Conservation (phyloP, 2,888 invertebrate genomes). For the Exocentrus adspersus region DNA sequence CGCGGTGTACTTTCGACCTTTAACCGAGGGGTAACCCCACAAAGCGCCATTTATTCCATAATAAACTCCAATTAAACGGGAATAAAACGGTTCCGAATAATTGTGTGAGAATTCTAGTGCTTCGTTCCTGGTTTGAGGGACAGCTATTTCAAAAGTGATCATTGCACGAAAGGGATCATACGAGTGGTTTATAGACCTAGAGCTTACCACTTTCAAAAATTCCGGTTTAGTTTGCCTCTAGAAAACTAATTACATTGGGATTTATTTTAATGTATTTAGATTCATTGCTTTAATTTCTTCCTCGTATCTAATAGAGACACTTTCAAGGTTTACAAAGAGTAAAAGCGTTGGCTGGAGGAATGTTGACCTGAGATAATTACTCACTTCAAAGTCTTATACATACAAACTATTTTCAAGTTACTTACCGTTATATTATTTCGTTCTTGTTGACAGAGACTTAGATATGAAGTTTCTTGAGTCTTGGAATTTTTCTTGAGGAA, state of each 20-base stretch:
- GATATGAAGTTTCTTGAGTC: not conserved
- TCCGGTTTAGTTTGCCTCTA: no score
- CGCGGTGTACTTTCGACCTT: conserved; percentile 15
- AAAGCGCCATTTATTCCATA: conserved; percentile 16
- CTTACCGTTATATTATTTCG: conserved; percentile 1
- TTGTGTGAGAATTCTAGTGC: conserved; percentile 1
- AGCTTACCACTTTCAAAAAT: no score
- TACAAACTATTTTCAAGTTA: conserved; percentile 6
- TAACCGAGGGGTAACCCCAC: conserved; percentile 29
- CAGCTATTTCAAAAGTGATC: no score
- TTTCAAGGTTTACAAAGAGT: conserved; percentile 28
- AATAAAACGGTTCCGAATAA: not conserved
- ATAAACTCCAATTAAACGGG: conserved; percentile 17
- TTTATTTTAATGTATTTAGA: conserved; percentile 24
- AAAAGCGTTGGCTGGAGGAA: conserved; percentile 15
- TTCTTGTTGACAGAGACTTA: conserved; percentile 2
- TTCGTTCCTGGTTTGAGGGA: no score
- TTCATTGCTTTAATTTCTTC: conserved; percentile 11
- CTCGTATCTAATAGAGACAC: conserved; percentile 25
- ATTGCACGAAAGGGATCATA: no score
- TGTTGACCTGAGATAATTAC: conserved; percentile 2
- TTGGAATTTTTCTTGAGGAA: not conserved
- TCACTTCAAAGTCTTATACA: conserved; percentile 14
- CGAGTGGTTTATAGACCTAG: no score
- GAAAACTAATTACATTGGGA: conserved; percentile 17